Evolutionary conservation across 2,888 invertebrate genomes (phyloP), one percentile per base, ranked within the genome.

Genomic region (Leptopilina drosophilae): DNA sequence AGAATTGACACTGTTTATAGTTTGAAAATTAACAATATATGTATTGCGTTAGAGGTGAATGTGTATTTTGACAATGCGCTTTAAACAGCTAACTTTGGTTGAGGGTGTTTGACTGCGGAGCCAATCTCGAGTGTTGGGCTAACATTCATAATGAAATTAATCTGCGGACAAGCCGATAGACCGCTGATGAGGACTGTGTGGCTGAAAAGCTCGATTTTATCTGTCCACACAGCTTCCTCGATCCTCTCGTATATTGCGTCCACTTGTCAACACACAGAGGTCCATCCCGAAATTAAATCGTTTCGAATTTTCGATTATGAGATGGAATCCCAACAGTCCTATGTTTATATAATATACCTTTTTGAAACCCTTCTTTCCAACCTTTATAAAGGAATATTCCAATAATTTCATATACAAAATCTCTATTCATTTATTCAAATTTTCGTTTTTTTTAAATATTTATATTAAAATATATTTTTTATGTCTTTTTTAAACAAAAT

Each of bases 81-180:
- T 80, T 79, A 82, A 79, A 78, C 76, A 49, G 77, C 77, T 80
- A 81, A 80, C 81, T 84, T 83, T 85, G 84, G 89, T 84, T 85
- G 85, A 90, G 90, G 88, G 89, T 90, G 90, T 90, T 91, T 91
- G 90, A 88, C 88, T 86, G 88, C 80, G 78, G 90, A 87, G 85
- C 87, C 88, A 85, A 88, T 89, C 89, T 91, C 91, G 89, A 91
- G 91, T 91, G 91, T 91, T 91, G 89, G 88, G 88, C 90, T 89
- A 91, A 91, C 91, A 91, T 90, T 89, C 88, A 90, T 91, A 91
- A 91, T 90, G 90, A 90, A 91, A 91, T 91, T 91, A 91, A 91
- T 91, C 91, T 91, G 86, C 82, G 79, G 82, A 81, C 84, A 82
- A 82, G 84, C 82, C 82, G 77, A 82, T 80, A 80, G 78, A 75